Evolutionary conservation across 2,797 vertebrate species (phyloP), one percentile per base, ranked within the genome.

Genomic region (Myiotriccus ornatus): DNA sequence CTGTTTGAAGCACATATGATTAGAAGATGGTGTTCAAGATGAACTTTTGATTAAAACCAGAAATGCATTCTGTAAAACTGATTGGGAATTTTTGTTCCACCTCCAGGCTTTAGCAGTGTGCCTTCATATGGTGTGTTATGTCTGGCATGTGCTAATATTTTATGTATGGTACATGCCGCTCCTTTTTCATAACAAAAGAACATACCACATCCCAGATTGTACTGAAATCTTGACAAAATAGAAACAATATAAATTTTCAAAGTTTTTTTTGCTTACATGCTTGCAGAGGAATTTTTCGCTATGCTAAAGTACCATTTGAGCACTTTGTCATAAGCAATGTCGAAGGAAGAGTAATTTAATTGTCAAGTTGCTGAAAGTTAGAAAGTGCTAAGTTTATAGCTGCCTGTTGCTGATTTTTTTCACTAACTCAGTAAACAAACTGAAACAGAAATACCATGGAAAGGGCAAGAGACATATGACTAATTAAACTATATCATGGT

Each of bases 191-290:
- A 60, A 60, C 16, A 8, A 32, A 55, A 79, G 34, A 41, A 7
- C 4, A 1, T 70, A 67, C 62, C 8, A 56, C 22, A 59, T 68
- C 18, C 35, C 62, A 3, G 49, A 27, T 50, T 49, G 14, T 14
- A 52, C 13, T 56, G 37, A 60, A 52, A 14, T 53, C 8, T 53
- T 80, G 30, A 28, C 11, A 70, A 88, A 80, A 63, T 22, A 41
- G 24, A 56, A 89, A 57, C 5, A 5, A 16, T 39, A 34, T 9
- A 50, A 3, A 6, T 6, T 12, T 52, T 37, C 23, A 0, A 20
- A 12, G 44, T 63, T 44, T 2, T 9, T 76, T 78, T 77, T 68
- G 23, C 32, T 80, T 83, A 10, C 41, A 18, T 55, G 12, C n/a
- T 69, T 59, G 24, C 24, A 43, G 47, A 71, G 77, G 19, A 70